Percentiles rank a stretch among this genome's conserved stretches.
Evolutionary conservation across 2,797 vertebrate species (phyloP).

Genomic region (Gobionotothen gibberifrons): DNA sequence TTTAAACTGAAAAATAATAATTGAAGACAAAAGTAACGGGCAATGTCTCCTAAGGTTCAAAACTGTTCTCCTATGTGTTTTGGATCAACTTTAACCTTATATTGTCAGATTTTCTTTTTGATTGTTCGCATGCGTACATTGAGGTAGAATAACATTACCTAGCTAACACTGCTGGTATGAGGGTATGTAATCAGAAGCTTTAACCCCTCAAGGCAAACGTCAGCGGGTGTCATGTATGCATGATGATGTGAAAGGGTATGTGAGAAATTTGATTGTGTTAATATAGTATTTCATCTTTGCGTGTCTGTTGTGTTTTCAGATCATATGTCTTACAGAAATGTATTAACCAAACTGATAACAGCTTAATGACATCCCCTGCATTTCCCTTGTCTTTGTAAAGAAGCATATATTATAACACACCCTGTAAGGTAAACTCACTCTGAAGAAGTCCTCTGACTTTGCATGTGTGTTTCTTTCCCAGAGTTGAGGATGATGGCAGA

Average conservation of each 20-base stretch:
- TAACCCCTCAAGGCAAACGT: not conserved
- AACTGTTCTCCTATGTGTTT: not conserved
- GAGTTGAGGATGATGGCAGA: conserved; percentile 95
- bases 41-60: not conserved
- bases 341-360: not conserved
- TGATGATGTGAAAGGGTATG: not conserved
- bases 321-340: conserved; percentile 25
- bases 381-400: not conserved
- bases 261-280: conserved; percentile 12
- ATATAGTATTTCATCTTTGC: conserved; percentile 39
- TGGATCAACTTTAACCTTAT: not conserved
- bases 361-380: too few species aligned
- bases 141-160: not conserved
- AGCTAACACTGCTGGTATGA: not conserved
- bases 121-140: not conserved
- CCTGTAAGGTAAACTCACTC: not conserved
- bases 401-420: not conserved
- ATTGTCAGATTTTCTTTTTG: too few species aligned
- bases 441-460: not conserved
- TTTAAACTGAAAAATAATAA: not conserved
- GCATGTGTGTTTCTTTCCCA: conserved; percentile 57
- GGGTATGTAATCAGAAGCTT: conserved; percentile 29
- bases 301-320: conserved; percentile 28
- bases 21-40: not conserved
- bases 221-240: conserved; percentile 7